Conservation (phyloP, 2,888 invertebrate genomes). For the Erebia ligea region DNA sequence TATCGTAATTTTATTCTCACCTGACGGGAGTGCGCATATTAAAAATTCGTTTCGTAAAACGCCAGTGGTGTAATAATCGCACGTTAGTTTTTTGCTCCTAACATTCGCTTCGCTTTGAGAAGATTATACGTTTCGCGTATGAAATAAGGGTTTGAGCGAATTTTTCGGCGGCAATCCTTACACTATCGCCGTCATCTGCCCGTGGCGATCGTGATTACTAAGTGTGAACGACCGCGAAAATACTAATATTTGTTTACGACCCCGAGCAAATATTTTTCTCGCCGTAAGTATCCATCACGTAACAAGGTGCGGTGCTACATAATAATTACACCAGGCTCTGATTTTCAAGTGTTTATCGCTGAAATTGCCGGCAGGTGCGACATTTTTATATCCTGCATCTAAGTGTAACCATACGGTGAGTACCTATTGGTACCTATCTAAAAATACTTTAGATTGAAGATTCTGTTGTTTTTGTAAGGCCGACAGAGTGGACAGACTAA, state of each 20-base stretch:
- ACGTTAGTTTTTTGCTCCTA: constrained; percentile 54
- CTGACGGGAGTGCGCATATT: constrained; percentile 17
- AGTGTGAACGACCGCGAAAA: constrained; percentile 62
- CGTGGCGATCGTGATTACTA: constrained; percentile 41
- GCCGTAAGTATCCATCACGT: constrained; percentile 59
- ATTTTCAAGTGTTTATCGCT: constrained; percentile 53
- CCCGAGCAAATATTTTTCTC: constrained; percentile 53
- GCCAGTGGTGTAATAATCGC: constrained; percentile 33
- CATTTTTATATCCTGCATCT: constrained; percentile 39
- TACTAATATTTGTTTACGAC: constrained; percentile 79
- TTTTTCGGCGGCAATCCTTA: constrained; percentile 61
- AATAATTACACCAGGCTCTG: constrained; percentile 68
- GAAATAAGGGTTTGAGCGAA: constrained; percentile 54
- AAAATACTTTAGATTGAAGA: too few relatives aligned
- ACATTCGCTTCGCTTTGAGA: constrained; percentile 55
- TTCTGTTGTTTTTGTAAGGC: too few relatives aligned
- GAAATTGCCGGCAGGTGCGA: constrained; percentile 59
- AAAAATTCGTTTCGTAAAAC: constrained; percentile 29
- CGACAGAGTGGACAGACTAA: too few relatives aligned
- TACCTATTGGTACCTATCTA: too few relatives aligned
- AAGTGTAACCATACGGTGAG: not conserved
- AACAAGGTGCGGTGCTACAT: constrained; percentile 59
- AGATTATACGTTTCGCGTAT: constrained; percentile 65
- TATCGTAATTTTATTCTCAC: constrained; percentile 43
- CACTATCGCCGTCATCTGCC: constrained; percentile 56